Evolutionary conservation across 2,888 invertebrate species (phyloP).

Genomic region (Diabrotica balteata): DNA sequence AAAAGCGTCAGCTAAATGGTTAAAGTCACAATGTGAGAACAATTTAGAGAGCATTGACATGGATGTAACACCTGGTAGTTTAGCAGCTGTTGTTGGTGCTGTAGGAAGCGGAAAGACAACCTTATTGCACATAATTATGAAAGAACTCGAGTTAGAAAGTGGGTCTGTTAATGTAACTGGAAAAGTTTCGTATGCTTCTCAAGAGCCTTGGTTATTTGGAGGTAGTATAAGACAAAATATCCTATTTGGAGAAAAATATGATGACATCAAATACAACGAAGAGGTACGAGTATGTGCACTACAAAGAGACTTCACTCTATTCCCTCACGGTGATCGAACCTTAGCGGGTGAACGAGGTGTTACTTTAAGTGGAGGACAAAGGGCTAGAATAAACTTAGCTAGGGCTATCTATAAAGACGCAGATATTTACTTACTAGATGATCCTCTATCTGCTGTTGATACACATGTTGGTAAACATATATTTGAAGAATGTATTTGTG

Average conservation of each 20-base stretch:
- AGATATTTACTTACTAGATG: slow-evolving; percentile 85
- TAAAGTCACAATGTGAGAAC: slow-evolving; percentile 44
- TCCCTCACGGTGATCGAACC: slow-evolving; percentile 81
- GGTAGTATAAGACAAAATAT: slow-evolving; percentile 91
- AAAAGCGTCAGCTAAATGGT: slow-evolving; percentile 74
- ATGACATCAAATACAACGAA: slow-evolving; percentile 69
- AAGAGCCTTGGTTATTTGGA: slow-evolving; percentile 84
- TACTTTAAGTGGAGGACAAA: slow-evolving; percentile 79
- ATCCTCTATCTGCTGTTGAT: slow-evolving; percentile 89
- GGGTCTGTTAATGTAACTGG: slow-evolving; percentile 75
- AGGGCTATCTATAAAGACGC: slow-evolving; percentile 83
- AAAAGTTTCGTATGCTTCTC: slow-evolving; percentile 76
- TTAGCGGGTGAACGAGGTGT: slow-evolving; percentile 76
- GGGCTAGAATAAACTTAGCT: slow-evolving; percentile 85
- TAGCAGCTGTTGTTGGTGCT: slow-evolving; percentile 66
- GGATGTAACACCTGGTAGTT: slow-evolving; percentile 67
- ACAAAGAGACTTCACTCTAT: slow-evolving; percentile 72
- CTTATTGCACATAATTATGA: slow-evolving; percentile 66
- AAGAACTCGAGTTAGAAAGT: slow-evolving; percentile 71
- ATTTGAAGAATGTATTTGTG: slow-evolving; percentile 79
- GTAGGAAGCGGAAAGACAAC: slow-evolving; percentile 70
- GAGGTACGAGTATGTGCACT: slow-evolving; percentile 74
- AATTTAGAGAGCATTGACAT: slow-evolving; percentile 70
- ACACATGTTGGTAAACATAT: slow-evolving; percentile 85
- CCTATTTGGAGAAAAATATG: slow-evolving; percentile 80